These are phyloP conservation scores for Oxyruncus cristatus DNA, from an alignment of 2,113 vertebrate species.

Conservation along the genomic window DNA sequence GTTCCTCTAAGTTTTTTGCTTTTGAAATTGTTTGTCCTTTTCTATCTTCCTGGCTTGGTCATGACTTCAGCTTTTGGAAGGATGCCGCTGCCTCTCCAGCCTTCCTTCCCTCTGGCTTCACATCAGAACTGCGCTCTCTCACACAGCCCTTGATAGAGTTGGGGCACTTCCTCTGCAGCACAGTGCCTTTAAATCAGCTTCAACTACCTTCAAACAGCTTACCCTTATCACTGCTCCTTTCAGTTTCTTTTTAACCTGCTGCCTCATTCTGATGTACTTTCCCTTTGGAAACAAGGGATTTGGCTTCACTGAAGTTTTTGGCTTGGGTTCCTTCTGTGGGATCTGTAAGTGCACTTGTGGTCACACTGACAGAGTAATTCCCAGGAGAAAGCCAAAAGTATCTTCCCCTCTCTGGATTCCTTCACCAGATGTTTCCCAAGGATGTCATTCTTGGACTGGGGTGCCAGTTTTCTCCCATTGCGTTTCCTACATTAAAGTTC, in stretches of 20 bases:
- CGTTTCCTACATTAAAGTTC: not conserved
- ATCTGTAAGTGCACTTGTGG: not conserved
- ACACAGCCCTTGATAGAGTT: not conserved
- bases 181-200: not conserved
- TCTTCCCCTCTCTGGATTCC: not conserved
- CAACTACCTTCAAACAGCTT: not conserved
- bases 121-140: not conserved
- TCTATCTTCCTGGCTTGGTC: slow-evolving; percentile 15
- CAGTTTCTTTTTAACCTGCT: not conserved
- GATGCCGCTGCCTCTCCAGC: not conserved
- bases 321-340: not conserved
- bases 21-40: slow-evolving; percentile 30
- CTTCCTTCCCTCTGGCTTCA: not conserved
- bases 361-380: not conserved
- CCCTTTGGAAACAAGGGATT: not conserved
- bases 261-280: not conserved
- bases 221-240: not conserved
- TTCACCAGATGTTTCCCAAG: not conserved
- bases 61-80: slow-evolving; percentile 52
- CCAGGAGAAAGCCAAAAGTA: not conserved
- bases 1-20: not conserved
- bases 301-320: not conserved
- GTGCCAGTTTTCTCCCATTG: not conserved
- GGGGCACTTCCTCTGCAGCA: not conserved
- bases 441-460: not conserved